Evolutionary conservation across 2,113 vertebrate genomes (phyloP), one percentile per base, ranked within the genome.

Genomic region (Strigops habroptila): DNA sequence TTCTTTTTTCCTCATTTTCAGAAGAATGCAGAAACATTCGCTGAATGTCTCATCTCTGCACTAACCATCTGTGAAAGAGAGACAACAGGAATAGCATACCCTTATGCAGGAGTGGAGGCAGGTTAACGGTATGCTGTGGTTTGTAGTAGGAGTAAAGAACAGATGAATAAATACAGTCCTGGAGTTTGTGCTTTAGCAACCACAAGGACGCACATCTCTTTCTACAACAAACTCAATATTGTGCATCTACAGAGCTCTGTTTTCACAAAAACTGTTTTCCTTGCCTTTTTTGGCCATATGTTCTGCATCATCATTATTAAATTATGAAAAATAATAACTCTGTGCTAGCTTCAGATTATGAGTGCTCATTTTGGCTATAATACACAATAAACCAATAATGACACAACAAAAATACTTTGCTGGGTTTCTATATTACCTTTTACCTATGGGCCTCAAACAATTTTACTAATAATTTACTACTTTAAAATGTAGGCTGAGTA

Each of bases 271-370:
- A 28, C 14, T 52, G 18, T 63, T 90, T 77, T 87, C 15, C 14
- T 91, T 96, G 53, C 41, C 70, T 90, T 96, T 90, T 78, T 90
- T 78, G 81, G 43, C 27, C 48, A 69, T 79, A 69, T 65, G 59
- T 4, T 93, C 30, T 73, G 31, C 41, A 90, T 73, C 41, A 30
- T 63, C 16, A 49, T 91, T 92, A 92, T 93, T 94, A 86, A 93
- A 49, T 62, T 69, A 92, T 25, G 28, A 91, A 89, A 93, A 88
- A 93, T 71, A 94, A 51, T 76, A 86, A 84, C 18, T 60, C 18
- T 76, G 15, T 68, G 11, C 7, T 84, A 35, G 8, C 19, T 94
- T 77, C 37, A 75, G 31, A 52, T 95, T 92, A 51, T 51, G 18
- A 74, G n/a, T 14, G 3, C 3, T 91, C 85, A 33, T 76, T 89